phyloP scores from a whole-genome alignment of 2,113 vertebrate species.

The Hydropotes inermis region DNA sequence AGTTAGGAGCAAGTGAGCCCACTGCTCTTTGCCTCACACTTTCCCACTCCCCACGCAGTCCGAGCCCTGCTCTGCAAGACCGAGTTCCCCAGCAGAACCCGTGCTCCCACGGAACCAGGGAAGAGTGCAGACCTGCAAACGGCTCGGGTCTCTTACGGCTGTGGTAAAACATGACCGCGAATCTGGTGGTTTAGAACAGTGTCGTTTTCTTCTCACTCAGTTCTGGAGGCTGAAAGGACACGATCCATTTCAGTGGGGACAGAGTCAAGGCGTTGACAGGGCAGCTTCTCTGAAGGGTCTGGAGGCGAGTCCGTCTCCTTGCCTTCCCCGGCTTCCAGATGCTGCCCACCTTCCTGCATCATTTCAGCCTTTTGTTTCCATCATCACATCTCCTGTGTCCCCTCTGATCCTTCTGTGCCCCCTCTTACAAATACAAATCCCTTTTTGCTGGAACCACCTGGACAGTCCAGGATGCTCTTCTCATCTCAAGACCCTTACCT shows the following conservation, averaged over 20 bases:
- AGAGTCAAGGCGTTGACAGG: neutral
- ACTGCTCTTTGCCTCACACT: neutral
- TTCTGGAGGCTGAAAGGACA: neutral
- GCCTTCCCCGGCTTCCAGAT: neutral
- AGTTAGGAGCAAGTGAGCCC: too few species aligned
- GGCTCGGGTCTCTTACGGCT: neutral
- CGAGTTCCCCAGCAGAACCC: rapidly evolving
- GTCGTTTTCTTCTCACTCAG: neutral
- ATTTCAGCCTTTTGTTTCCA: too few species aligned
- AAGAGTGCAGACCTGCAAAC: neutral
- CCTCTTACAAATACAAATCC: neutral
- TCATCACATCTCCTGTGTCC: too few species aligned
- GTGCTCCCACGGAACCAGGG: rapidly evolving
- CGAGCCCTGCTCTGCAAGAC: rapidly evolving
- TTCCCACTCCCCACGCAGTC: rapidly evolving
- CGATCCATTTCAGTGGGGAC: neutral
- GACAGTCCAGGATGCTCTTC: neutral
- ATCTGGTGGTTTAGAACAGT: neutral
- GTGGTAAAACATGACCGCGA: neutral
- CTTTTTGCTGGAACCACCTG: too few species aligned
- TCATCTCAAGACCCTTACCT: neutral
- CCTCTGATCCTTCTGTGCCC: neutral
- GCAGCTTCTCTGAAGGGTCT: neutral
- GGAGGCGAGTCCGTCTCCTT: neutral
- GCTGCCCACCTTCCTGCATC: neutral